Percentiles rank a stretch among this genome's conserved stretches.
phyloP scores from a whole-genome alignment of 2,797 vertebrate species.

The Taeniopygia guttata region DNA sequence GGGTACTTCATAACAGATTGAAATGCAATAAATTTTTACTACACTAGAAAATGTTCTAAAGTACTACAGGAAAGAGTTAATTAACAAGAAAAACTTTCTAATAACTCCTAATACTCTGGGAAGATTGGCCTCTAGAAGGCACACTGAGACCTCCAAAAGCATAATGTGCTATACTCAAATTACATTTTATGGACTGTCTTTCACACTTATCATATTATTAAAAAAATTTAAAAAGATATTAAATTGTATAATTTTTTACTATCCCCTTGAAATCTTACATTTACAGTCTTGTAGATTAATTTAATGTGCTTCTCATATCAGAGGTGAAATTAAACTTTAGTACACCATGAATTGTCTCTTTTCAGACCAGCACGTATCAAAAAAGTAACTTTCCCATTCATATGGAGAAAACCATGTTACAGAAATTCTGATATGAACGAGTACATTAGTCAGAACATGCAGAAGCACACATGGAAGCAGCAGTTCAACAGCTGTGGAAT shows the following conservation, averaged over 20 bases:
- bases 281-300: neutral
- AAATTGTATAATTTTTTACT: neutral
- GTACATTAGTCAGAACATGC: neutral
- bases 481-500: neutral
- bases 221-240: neutral
- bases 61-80: neutral
- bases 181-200: neutral
- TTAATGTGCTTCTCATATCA: neutral
- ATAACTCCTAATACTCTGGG: neutral
- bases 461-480: neutral
- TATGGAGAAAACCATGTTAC: fast-evolving
- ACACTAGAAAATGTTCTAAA: neutral
- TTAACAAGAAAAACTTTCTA: neutral
- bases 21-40: neutral
- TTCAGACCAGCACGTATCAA: neutral
- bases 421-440: neutral
- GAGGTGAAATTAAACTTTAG: neutral
- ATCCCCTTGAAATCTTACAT: neutral
- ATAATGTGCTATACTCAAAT: neutral
- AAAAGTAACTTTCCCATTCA: neutral
- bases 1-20: neutral
- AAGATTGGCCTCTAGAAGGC: neutral
- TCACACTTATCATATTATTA: neutral
- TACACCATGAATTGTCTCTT: neutral
- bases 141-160: neutral